Evolutionary conservation across 2,888 invertebrate genomes (phyloP), one percentile per base, ranked within the genome.

Genomic region (Xylophagus ater): DNA sequence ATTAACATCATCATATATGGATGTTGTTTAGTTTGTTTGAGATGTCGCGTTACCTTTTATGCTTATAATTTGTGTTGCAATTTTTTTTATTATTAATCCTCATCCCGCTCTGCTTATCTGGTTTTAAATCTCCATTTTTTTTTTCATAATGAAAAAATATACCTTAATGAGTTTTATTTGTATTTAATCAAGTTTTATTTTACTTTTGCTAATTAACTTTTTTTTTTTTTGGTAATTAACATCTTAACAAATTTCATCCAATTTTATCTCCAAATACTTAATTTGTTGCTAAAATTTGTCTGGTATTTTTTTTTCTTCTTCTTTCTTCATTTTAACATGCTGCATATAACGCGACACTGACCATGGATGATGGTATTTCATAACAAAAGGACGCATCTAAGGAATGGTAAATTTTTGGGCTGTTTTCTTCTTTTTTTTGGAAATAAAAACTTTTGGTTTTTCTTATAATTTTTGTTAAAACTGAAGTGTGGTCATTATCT

Each of bases 1-100:
- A 60, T 64, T 63, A 34, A 40, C 29, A 35, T 35, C 39, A n/a
- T n/a, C n/a, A 7, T 20, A 19, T 52, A 52, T 51, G 43, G 46
- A 47, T 46, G 44, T 39, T 26, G 31, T 41, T 50, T 49, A 47
- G 38, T 39, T 35, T 49, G 26, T 26, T 26, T 26, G 13, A 8
- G 26, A 8, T 26, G 5, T n/a, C 26, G n/a, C 46, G 37, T 48
- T 51, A 37, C 39, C 34, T 34, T 46, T 42, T 40, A 8, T 9
- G 7, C n/a, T 26, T 26, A 8, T 26, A 4, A 8, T 6, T 26
- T 26, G 26, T 26, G 6, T 23, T 23, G 23, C 33, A 28, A 4
- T 40, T 33, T 40, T 26, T 18, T 47, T 37, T 21, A 24, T 34
- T 42, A 8, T 23, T 23, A 8, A 23, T 8, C 23, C 9, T 23